A percentile compares a stretch with the other conserved stretches of the same genome.
phyloP scores from a whole-genome alignment of 2,113 vertebrate genomes.

The Megaceryle torquata region DNA sequence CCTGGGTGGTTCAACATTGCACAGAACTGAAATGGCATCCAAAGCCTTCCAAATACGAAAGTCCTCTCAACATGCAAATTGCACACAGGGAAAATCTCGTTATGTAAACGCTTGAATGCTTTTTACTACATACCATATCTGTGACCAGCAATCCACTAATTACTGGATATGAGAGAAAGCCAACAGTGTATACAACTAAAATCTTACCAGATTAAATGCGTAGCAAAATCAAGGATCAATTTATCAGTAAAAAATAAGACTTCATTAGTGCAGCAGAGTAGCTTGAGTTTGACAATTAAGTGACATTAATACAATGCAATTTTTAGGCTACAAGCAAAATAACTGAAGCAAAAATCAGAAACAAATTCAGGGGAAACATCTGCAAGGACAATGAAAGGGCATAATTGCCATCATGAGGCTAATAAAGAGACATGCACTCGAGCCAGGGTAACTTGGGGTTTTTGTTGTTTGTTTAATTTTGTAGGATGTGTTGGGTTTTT shows the following conservation, averaged over 20 bases:
- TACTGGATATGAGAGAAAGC: neutral
- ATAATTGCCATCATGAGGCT: neutral
- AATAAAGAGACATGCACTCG: neutral
- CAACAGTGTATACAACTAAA: neutral
- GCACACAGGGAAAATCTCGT: neutral
- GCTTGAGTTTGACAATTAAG: neutral
- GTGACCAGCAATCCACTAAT: neutral
- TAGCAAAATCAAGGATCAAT: neutral
- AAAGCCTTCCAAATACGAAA: neutral
- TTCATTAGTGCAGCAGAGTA: neutral
- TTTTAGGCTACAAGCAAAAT: neutral
- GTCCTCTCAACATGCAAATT: neutral
- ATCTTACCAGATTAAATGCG: neutral
- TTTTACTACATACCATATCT: neutral
- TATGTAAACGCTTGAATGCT: neutral
- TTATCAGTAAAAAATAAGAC: neutral
- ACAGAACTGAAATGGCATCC: neutral
- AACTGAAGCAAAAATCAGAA: neutral
- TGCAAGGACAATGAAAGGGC: neutral
- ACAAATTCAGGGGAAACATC: neutral
- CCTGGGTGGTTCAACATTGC: neutral
- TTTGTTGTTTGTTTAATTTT: neutral
- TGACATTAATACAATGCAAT: rapidly evolving
- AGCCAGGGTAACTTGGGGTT: neutral
- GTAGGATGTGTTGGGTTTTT: neutral